Conservation (phyloP, 1,140 invertebrate genomes). For the Neomicropteryx cornuta region DNA sequence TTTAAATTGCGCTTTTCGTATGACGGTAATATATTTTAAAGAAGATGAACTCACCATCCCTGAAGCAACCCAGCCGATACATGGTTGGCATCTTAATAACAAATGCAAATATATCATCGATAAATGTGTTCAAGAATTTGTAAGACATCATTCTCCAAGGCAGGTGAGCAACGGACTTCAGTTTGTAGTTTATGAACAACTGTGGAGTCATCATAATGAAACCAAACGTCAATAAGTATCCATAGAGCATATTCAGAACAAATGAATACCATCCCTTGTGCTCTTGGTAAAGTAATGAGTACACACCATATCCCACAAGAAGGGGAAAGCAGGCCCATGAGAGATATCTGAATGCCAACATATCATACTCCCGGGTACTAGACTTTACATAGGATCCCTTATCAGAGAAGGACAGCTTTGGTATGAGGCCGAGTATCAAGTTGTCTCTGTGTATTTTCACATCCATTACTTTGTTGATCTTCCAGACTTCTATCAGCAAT, state of each 20-base stretch:
- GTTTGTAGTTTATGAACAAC: conserved; percentile 97
- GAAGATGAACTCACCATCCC: conserved; percentile 62
- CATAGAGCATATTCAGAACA: conserved; percentile 91
- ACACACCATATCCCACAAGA: conserved; percentile 83
- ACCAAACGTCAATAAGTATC: conserved; percentile 96
- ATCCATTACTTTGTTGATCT: conserved; percentile 94
- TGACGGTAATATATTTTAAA: no score
- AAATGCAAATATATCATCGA: conserved; percentile 99
- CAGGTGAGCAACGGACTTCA: conserved; percentile 97
- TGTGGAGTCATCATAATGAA: conserved; percentile 99
- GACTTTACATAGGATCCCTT: conserved; percentile 96
- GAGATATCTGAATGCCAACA: conserved; percentile 91
- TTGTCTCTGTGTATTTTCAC: conserved; percentile 69
- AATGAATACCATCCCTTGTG: conserved; percentile 98
- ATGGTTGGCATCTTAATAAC: conserved; percentile 99
- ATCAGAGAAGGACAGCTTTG: conserved; percentile 72
- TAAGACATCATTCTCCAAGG: conserved; percentile 99
- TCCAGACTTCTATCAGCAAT: conserved; percentile 97
- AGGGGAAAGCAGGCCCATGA: conserved; percentile 94
- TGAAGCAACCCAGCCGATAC: conserved; percentile 90
- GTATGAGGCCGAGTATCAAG: conserved; percentile 66
- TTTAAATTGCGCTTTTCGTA: no score
- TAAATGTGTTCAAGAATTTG: conserved; percentile 99
- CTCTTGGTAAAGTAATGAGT: conserved; percentile 94
- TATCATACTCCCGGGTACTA: conserved; percentile 90